A percentile compares a stretch with the other conserved stretches of the same genome.
Evolutionary conservation across 1,140 invertebrate species (phyloP).

Genomic region (Meloidogyne chitwoodi): DNA sequence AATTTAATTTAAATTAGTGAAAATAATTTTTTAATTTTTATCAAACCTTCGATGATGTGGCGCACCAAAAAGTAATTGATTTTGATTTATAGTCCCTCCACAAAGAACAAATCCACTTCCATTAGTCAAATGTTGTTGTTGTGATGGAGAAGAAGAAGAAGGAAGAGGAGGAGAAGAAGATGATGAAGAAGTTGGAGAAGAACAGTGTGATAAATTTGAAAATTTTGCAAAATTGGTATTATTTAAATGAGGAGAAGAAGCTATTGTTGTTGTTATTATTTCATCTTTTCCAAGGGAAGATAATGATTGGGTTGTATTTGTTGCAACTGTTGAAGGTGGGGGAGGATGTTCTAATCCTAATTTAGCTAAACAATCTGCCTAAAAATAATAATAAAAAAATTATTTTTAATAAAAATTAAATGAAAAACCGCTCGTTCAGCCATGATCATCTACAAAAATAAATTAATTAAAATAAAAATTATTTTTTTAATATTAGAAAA

Average conservation of each 20-base stretch:
- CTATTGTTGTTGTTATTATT: background rate
- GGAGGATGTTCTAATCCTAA: slow-evolving; percentile 47
- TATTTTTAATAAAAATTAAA: background rate
- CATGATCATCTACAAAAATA: slow-evolving; percentile 59
- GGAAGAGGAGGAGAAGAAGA: no score
- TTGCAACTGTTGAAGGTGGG: slow-evolving; percentile 11
- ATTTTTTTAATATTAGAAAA: background rate
- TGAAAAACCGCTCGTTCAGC: slow-evolving; percentile 43
- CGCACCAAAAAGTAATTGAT: slow-evolving; percentile 17
- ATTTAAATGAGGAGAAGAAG: no score
- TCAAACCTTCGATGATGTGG: slow-evolving; percentile 38
- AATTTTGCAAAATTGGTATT: no score
- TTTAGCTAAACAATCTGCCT: slow-evolving; percentile 58
- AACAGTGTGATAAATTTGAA: no score
- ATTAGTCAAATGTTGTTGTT: background rate
- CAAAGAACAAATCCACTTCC: background rate
- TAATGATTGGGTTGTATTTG: slow-evolving; percentile 14
- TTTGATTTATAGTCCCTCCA: background rate
- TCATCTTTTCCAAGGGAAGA: background rate
- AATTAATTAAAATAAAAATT: no score
- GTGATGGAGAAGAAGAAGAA: background rate
- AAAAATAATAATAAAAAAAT: background rate
- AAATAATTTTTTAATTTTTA: background rate
- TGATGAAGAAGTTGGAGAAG: no score
- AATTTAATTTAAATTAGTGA: no score